These are phyloP conservation scores for Phyllostomus hastatus DNA, from an alignment of 2,113 vertebrate genomes.

Conservation along the genomic window DNA sequence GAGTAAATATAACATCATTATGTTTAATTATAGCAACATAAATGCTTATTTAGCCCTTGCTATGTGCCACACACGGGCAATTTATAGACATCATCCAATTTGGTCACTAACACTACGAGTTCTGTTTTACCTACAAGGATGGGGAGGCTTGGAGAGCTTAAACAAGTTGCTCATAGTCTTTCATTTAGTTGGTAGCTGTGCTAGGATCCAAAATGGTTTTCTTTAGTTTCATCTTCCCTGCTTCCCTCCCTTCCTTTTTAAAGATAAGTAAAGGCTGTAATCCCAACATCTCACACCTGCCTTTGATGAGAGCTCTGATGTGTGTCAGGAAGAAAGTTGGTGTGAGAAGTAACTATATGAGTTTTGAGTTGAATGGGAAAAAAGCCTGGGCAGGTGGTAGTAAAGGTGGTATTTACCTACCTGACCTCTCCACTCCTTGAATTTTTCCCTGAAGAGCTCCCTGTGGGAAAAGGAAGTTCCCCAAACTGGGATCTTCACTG, in stretches of 20 bases:
- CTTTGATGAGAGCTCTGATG: neutral
- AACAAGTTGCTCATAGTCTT: neutral
- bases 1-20: neutral
- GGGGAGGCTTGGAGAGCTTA: neutral
- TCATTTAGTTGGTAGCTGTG: neutral
- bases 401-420: neutral
- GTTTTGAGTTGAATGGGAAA: neutral
- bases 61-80: neutral
- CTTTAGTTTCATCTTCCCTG: neutral
- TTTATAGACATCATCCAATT: neutral
- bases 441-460: neutral
- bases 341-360: neutral
- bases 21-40: neutral
- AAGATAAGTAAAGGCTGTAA: neutral
- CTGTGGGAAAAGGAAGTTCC: neutral
- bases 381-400: neutral
- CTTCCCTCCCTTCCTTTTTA: neutral
- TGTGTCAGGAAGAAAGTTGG: neutral
- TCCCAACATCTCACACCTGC: neutral
- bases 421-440: neutral
- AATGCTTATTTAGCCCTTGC: neutral
- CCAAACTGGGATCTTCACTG: neutral
- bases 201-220: neutral
- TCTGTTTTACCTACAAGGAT: neutral
- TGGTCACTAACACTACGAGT: neutral